Conservation (phyloP, 2,888 invertebrate species). For the Ophraella communa region DNA sequence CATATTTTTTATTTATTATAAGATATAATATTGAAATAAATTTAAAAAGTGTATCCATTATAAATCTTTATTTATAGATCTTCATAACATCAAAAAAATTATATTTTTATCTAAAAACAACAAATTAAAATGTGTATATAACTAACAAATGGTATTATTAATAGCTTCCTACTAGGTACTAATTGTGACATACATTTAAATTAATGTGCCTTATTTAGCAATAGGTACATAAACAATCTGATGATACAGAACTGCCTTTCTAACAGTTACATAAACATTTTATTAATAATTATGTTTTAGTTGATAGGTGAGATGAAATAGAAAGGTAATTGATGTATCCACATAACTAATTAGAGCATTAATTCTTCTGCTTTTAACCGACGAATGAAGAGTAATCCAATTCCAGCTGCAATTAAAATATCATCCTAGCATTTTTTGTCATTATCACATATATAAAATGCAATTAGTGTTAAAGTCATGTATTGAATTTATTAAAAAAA, state of each 20-base stretch:
- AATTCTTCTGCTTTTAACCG: not conserved
- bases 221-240: not conserved
- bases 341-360: not conserved
- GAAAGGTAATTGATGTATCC: not conserved
- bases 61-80: no score
- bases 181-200: not conserved
- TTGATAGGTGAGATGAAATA: not conserved
- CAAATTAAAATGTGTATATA: not conserved
- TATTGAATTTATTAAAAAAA: no score
- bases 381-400: not conserved
- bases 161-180: not conserved
- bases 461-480: no score
- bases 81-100: no score
- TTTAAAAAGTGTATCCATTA: no score
- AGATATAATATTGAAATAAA: no score
- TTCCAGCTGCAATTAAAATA: not conserved
- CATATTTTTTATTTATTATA: no score
- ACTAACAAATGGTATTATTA: not conserved
- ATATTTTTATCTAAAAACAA: no score
- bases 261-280: not conserved
- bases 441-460: no score
- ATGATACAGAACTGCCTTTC: constrained; percentile 1
- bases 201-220: not conserved
- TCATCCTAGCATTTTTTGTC: no score
- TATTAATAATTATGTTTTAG: not conserved